Base-by-base conservation (phyloP, 1,140 invertebrate species). In the Diuraphis noxia region DNA sequence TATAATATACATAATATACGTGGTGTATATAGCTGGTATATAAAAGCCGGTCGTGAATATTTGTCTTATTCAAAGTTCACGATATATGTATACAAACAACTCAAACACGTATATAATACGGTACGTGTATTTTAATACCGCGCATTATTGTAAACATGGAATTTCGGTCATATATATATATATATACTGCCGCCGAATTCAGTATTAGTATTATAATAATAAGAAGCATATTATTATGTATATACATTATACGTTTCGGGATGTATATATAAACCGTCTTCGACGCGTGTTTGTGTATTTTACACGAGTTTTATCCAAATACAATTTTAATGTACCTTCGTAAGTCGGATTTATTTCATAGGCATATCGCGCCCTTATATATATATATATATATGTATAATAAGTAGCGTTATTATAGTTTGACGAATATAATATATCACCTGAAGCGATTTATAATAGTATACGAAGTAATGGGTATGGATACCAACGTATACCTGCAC, bases 311-410 rank as follows among this genome's bases (percentile, higher is more conserved):
- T 79, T 8, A 38, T 81, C 79, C 36, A 25, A 38, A 40, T 81
- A 81, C 36, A 81, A 40, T 81, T 81, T 81, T 30, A 25, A 79
- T 36, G 72, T 34, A 79, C 17, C 8, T 7, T 9, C 34, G 34
- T 81, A 81, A 81, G 79, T 40, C 7, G 79, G 36, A 81, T 81
- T 81, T 81, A 81, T 81, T 81, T 81, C 36, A 38, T 81, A 38
- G 72, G 5, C 30, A 30, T 56, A 63, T 10, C 36, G 9, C 23
- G 23, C 4, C 9, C 10, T 7, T 81, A 40, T 25, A 46, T 23
- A 38, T 52, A 52, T 25, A 52, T 8, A 7, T 25, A 52, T 25
- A 56, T 13, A 30, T 30, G 4, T 56, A 72, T 72, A n/a, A n/a
- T n/a, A n/a, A n/a, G n/a, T n/a, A 72, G 9, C 23, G 23, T 81